Percentiles rank a stretch among this genome's conserved stretches.
These are phyloP conservation scores for Sebastes minor DNA, from an alignment of 2,797 vertebrate genomes.

Conservation along the genomic window DNA sequence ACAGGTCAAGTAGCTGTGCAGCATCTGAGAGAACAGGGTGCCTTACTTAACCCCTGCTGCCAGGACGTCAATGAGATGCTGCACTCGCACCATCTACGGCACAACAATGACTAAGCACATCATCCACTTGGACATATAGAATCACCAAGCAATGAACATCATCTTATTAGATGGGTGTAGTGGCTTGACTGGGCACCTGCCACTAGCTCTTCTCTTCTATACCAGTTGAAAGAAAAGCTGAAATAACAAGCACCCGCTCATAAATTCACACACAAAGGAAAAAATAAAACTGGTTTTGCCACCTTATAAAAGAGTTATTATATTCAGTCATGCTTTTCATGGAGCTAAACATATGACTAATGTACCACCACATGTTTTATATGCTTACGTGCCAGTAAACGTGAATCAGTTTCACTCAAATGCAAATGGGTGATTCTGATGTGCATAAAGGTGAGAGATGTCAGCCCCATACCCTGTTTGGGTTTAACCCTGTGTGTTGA, in stretches of 20 bases:
- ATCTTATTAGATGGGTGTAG: background rate
- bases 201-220: background rate
- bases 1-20: constrained; percentile 77
- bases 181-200: constrained; percentile 11
- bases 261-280: background rate
- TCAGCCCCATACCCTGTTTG: background rate
- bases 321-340: constrained; percentile 30
- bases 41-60: constrained; percentile 56
- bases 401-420: background rate
- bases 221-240: constrained; percentile 12
- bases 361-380: constrained; percentile 1
- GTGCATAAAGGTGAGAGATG: background rate
- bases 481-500: constrained; percentile 38
- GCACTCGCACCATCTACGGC: constrained; percentile 17
- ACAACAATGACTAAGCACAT: constrained; percentile 6
- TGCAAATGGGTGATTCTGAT: background rate
- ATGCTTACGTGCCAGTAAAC: background rate
- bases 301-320: constrained; percentile 28
- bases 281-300: background rate
- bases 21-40: constrained; percentile 55
- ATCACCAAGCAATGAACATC: background rate
- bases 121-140: background rate
- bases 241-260: constrained; percentile 2
- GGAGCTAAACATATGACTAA: constrained; percentile 21
- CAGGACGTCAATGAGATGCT: constrained; percentile 31